Evolutionary conservation across 2,888 invertebrate genomes (phyloP).

Genomic region (Buathra laborator): DNA sequence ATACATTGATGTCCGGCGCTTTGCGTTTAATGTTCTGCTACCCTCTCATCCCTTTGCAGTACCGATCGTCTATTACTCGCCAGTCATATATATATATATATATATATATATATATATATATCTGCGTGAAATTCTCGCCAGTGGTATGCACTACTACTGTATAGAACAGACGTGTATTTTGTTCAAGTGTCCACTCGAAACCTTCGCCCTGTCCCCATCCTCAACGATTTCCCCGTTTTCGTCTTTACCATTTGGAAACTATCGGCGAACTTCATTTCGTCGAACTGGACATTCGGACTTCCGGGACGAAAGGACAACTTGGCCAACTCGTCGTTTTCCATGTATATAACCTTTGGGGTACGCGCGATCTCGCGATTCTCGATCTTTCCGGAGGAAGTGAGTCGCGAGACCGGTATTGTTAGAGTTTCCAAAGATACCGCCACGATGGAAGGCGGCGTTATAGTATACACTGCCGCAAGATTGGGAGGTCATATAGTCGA

Average conservation of each 20-base stretch:
- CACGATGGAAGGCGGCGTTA: too few species aligned
- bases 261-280: slow-evolving; percentile 39
- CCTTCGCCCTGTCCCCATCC: background rate
- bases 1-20: slow-evolving; percentile 57
- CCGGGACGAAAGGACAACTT: slow-evolving; percentile 59
- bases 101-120: background rate
- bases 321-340: slow-evolving; percentile 36
- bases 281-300: slow-evolving; percentile 51
- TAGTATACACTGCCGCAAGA: too few species aligned
- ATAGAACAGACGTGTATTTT: background rate
- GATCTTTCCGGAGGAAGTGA: background rate
- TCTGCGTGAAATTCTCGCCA: background rate
- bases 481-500: too few species aligned
- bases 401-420: background rate
- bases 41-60: slow-evolving; percentile 35
- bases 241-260: slow-evolving; percentile 43
- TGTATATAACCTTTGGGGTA: too few species aligned
- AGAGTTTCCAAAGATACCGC: too few species aligned
- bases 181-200: background rate
- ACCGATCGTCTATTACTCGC: background rate
- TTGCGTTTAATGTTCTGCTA: slow-evolving; percentile 60
- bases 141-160: background rate
- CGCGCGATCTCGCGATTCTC: background rate
- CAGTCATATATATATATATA: background rate
- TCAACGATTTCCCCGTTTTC: background rate